Evolutionary conservation across 2,888 invertebrate genomes (phyloP).

Genomic region (Drosophila mulleri): DNA sequence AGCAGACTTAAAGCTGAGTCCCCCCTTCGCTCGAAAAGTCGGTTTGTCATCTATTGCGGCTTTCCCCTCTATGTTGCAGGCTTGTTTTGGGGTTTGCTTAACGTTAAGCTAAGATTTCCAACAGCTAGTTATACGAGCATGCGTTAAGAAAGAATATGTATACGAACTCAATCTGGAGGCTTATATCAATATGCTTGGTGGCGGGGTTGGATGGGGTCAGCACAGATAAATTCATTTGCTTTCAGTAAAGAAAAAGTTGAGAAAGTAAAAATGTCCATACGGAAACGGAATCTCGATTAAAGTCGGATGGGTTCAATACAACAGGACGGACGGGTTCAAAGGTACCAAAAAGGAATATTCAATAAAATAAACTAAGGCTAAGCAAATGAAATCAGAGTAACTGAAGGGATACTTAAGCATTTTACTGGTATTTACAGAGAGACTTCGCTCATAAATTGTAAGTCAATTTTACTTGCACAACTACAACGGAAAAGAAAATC

Average conservation of each 20-base stretch:
- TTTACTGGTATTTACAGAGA: conserved; percentile 54
- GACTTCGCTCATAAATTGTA: conserved; percentile 33
- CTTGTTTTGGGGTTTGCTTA: conserved; percentile 13
- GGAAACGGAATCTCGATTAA: conserved; percentile 15
- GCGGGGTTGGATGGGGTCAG: conserved; percentile 19
- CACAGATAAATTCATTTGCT: conserved; percentile 12
- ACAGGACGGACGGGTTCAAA: conserved; percentile 33
- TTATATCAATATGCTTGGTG: conserved; percentile 46
- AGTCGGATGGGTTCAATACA: conserved; percentile 32
- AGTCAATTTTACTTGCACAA: conserved; percentile 66
- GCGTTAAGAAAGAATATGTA: conserved; percentile 46
- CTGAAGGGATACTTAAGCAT: conserved; percentile 15
- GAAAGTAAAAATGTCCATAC: conserved; percentile 8
- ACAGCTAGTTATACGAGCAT: conserved; percentile 60
- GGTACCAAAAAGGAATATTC: conserved; percentile 1
- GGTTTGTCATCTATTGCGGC: not conserved
- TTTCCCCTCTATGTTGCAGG: conserved; percentile 4
- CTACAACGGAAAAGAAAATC: conserved; percentile 56
- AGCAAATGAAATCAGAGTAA: conserved; percentile 7
- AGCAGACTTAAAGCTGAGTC: conserved; percentile 13
- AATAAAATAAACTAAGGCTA: conserved; percentile 2
- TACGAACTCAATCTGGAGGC: conserved; percentile 26
- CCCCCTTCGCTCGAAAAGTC: not conserved
- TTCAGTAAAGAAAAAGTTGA: not conserved
- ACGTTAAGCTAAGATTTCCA: conserved; percentile 55